A percentile compares a stretch with the other conserved stretches of the same genome.
phyloP scores from a whole-genome alignment of 2,888 invertebrate genomes.

The Taphrorychus bicolor region DNA sequence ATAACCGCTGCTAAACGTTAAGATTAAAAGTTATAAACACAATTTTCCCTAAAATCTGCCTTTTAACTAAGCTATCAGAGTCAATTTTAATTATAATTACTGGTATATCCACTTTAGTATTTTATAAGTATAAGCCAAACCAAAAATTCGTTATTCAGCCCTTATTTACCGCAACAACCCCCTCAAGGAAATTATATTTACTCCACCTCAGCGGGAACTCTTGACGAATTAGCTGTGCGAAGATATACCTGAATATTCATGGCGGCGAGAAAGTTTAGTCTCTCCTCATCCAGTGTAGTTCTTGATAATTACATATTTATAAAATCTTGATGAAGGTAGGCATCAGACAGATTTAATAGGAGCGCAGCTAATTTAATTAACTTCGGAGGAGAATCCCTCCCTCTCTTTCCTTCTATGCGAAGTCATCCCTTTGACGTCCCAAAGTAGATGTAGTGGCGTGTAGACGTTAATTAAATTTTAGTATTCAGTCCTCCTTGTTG shows the following conservation, averaged over 20 bases:
- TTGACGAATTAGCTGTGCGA: background rate
- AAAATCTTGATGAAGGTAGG: slow-evolving; percentile 26
- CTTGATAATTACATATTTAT: slow-evolving; percentile 23
- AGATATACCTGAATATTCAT: slow-evolving; percentile 4
- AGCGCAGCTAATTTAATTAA: slow-evolving; percentile 23
- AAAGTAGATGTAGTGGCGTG: slow-evolving; percentile 18
- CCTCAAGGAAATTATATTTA: background rate
- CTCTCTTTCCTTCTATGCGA: background rate
- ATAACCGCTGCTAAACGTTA: no score
- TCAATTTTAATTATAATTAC: no score
- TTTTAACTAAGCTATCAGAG: no score
- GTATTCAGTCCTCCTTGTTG: slow-evolving; percentile 3
- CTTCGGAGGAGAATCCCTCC: slow-evolving; percentile 10
- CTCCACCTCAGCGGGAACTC: background rate
- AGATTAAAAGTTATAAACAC: no score
- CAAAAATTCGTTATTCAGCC: background rate
- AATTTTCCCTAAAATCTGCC: no score
- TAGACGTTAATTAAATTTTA: slow-evolving; percentile 23
- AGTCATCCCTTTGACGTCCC: slow-evolving; percentile 16
- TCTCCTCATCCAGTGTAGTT: slow-evolving; percentile 11
- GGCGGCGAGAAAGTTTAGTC: slow-evolving; percentile 1
- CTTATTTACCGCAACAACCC: background rate
- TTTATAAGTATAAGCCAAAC: no score
- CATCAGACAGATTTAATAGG: slow-evolving; percentile 21
- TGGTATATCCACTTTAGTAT: no score